phyloP scores from a whole-genome alignment of 92 coral and sea anemone genomes.

The Umimayanthus chanpuru region DNA sequence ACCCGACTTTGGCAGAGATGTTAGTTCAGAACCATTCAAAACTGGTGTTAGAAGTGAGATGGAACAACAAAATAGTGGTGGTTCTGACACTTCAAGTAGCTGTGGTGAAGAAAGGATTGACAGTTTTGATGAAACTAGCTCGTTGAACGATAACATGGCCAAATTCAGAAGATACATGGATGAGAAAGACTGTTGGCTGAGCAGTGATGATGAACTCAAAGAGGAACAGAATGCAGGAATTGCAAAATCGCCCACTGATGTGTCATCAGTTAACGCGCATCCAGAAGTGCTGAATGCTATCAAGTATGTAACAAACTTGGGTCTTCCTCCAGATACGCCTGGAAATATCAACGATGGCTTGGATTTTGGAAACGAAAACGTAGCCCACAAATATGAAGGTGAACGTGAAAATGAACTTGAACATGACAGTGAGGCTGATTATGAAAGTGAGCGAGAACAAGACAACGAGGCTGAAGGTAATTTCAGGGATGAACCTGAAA shows the following conservation, averaged over 20 bases:
- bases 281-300: slow-evolving; percentile 43
- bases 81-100: neutral
- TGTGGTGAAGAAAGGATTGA: slow-evolving; percentile 38
- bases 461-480: neutral
- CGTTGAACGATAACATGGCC: slow-evolving; percentile 24
- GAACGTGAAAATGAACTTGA: neutral
- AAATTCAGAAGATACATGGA: slow-evolving; percentile 52
- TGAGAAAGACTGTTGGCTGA: slow-evolving; percentile 83
- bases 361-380: neutral
- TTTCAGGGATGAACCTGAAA: slow-evolving; percentile 29
- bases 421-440: neutral
- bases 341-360: neutral
- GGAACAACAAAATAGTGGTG: neutral
- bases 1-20: neutral
- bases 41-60: neutral
- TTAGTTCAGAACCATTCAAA: neutral
- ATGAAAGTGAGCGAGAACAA: neutral
- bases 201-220: slow-evolving; percentile 69
- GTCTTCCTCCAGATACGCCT: slow-evolving; percentile 1
- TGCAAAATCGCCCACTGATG: neutral
- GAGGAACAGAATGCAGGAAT: slow-evolving; percentile 27
- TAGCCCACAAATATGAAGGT: neutral
- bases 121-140: slow-evolving; percentile 39
- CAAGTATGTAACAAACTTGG: slow-evolving; percentile 28
- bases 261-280: slow-evolving; percentile 11